phyloP scores from a whole-genome alignment of 2,113 vertebrate species.

The Forbesichthys agassizii region DNA sequence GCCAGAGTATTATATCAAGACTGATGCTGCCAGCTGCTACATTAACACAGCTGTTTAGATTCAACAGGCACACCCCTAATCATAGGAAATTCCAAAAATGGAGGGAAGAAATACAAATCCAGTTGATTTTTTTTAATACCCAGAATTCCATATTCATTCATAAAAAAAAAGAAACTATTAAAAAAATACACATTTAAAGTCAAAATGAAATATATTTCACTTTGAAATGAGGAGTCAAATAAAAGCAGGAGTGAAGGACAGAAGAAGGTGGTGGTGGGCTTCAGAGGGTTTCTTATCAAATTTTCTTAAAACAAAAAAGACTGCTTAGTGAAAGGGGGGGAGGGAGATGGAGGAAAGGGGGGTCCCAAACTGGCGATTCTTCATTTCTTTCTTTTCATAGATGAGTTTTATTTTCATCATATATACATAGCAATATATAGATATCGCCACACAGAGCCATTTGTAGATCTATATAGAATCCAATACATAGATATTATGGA shows the following conservation, averaged over 20 bases:
- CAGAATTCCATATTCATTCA: slow-evolving; percentile 64
- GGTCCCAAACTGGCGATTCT: slow-evolving; percentile 60
- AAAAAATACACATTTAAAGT: slow-evolving; percentile 49
- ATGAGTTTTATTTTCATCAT: slow-evolving; percentile 74
- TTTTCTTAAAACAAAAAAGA: slow-evolving; percentile 54
- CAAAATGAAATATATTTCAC: slow-evolving; percentile 37
- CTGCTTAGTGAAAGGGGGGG: slow-evolving; percentile 26
- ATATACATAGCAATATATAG: slow-evolving; percentile 84
- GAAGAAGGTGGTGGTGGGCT: slow-evolving; percentile 11
- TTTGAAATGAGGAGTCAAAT: slow-evolving; percentile 53
- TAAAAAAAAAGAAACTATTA: slow-evolving; percentile 47
- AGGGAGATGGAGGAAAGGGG: slow-evolving; percentile 27
- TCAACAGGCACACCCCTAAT: slow-evolving; percentile 69
- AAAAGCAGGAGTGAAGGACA: slow-evolving; percentile 11
- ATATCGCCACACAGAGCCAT: slow-evolving; percentile 72
- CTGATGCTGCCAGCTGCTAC: slow-evolving; percentile 44
- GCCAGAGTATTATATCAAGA: slow-evolving; percentile 66
- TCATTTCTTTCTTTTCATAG: slow-evolving; percentile 54
- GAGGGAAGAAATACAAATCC: slow-evolving; percentile 33
- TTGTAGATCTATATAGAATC: slow-evolving; percentile 74
- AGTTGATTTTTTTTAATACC: slow-evolving; percentile 59
- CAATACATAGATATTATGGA: slow-evolving; percentile 81
- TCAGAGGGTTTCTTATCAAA: slow-evolving; percentile 65
- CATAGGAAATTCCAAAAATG: slow-evolving; percentile 49
- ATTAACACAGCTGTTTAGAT: slow-evolving; percentile 45